phyloP scores from a whole-genome alignment of 2,113 vertebrate species.

The Crotalus helleri region DNA sequence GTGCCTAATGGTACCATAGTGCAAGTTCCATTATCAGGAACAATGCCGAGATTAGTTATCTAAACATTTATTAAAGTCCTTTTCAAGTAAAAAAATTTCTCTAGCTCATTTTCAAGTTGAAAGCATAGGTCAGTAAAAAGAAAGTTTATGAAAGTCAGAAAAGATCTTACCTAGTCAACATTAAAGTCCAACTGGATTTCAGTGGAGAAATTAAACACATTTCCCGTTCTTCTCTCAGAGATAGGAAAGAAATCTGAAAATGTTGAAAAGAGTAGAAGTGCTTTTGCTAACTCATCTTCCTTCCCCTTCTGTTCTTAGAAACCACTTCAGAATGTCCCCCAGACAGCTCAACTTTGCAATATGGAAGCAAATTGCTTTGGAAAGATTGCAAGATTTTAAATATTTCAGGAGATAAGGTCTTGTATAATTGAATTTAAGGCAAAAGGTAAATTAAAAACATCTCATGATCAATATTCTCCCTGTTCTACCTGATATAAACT shows the following conservation, averaged over 20 bases:
- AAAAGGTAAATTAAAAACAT: background rate
- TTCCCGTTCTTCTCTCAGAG: background rate
- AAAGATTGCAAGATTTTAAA: background rate
- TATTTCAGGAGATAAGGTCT: background rate
- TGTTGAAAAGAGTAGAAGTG: background rate
- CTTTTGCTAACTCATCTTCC: background rate
- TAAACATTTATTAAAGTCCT: background rate
- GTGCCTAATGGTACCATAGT: background rate
- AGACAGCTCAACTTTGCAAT: background rate
- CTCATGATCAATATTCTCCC: slow-evolving; percentile 13
- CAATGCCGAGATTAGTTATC: background rate
- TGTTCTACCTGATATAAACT: slow-evolving; percentile 19
- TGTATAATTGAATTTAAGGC: slow-evolving; percentile 17
- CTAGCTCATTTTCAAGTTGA: background rate
- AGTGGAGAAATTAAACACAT: background rate
- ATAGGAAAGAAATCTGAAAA: background rate
- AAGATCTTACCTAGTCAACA: background rate
- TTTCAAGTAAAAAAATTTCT: background rate
- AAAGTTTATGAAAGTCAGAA: background rate
- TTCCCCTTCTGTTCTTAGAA: background rate
- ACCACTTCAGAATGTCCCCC: background rate
- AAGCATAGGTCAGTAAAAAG: background rate
- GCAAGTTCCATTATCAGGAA: background rate
- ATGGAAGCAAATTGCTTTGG: fast-evolving
- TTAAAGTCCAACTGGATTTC: background rate